These are phyloP conservation scores for Hemaris fuciformis DNA, from an alignment of 2,888 invertebrate genomes.

Conservation along the genomic window DNA sequence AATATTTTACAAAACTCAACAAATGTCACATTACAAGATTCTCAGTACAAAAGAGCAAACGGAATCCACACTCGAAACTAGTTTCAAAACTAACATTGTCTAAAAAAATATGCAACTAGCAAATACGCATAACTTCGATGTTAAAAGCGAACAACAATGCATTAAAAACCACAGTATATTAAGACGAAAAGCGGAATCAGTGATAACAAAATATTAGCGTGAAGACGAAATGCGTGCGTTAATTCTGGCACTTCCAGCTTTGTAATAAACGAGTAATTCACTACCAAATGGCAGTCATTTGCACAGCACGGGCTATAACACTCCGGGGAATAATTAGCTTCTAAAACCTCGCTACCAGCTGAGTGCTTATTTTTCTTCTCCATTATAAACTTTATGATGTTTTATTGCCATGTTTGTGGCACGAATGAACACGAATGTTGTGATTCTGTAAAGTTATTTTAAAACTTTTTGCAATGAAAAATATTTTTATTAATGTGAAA, in stretches of 20 bases:
- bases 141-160: background rate
- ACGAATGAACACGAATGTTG: background rate
- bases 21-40: too few relatives aligned
- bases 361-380: constrained; percentile 28
- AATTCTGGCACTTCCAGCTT: background rate
- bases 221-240: constrained; percentile 3
- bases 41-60: too few relatives aligned
- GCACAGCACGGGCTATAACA: constrained; percentile 25
- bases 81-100: too few relatives aligned
- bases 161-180: background rate
- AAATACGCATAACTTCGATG: too few relatives aligned
- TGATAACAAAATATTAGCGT: constrained; percentile 2
- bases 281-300: constrained; percentile 26
- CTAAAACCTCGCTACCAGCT: constrained; percentile 7
- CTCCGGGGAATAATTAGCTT: constrained; percentile 35
- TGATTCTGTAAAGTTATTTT: background rate
- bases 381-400: constrained; percentile 19
- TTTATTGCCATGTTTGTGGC: background rate
- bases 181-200: background rate
- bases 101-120: too few relatives aligned
- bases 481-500: background rate
- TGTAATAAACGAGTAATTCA: constrained; percentile 14
- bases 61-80: too few relatives aligned
- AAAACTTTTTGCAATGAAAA: background rate
- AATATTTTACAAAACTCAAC: too few relatives aligned